phyloP scores from a whole-genome alignment of 2,888 invertebrate genomes.

The Nematopogon swammerdamellus region DNA sequence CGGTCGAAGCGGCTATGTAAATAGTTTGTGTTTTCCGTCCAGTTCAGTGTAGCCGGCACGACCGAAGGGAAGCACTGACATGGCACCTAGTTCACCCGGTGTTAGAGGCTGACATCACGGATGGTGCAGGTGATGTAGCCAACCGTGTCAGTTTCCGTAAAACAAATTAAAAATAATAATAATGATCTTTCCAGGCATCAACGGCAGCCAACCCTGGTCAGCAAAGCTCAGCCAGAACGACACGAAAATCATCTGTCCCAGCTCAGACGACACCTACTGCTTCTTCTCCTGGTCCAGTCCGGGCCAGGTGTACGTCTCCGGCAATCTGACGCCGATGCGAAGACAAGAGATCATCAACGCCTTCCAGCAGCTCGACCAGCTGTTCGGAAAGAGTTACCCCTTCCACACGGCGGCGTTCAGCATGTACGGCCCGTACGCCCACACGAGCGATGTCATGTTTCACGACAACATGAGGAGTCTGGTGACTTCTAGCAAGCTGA shows the following conservation, averaged over 20 bases:
- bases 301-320: conserved; percentile 64
- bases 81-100: too few species aligned
- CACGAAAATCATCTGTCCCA: conserved; percentile 58
- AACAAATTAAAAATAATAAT: too few species aligned
- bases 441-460: conserved; percentile 62
- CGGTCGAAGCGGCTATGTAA: too few species aligned
- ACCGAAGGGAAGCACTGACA: too few species aligned
- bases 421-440: conserved; percentile 68
- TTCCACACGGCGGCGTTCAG: conserved; percentile 62
- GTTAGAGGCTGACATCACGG: too few species aligned
- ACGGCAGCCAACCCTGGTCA: conserved; percentile 43
- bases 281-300: conserved; percentile 65
- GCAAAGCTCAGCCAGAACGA: conserved; percentile 26
- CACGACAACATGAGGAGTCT: conserved; percentile 50
- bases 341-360: conserved; percentile 68
- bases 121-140: too few species aligned
- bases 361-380: conserved; percentile 64
- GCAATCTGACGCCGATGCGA: conserved; percentile 52
- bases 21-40: too few species aligned
- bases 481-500: conserved; percentile 21
- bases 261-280: conserved; percentile 47
- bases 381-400: conserved; percentile 62
- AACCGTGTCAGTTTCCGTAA: too few species aligned
- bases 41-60: too few species aligned
- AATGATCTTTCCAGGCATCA: conserved; percentile 16